Evolutionary conservation across 2,888 invertebrate species (phyloP).

Genomic region (Choristoneura rosaceana): DNA sequence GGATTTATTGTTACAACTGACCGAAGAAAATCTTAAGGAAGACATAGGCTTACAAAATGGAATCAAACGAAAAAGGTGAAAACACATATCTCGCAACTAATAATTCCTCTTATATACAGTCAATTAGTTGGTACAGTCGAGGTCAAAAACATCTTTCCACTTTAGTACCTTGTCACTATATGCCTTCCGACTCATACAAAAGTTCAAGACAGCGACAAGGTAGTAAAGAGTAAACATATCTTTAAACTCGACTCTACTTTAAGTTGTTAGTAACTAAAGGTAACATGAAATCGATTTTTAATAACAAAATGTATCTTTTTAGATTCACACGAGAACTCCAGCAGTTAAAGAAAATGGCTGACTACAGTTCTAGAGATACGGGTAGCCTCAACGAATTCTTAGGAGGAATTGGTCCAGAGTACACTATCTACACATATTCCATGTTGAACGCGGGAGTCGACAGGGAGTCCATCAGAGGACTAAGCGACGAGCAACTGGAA

Average conservation of each 20-base stretch:
- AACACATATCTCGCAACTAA: background rate
- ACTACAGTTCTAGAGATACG: constrained; percentile 97
- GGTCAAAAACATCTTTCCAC: too few relatives aligned
- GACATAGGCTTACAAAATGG: constrained; percentile 98
- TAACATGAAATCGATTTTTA: too few relatives aligned
- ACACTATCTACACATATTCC: constrained; percentile 98
- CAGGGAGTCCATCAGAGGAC: constrained; percentile 92
- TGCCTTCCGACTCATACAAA: too few relatives aligned
- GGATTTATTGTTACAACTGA: constrained; percentile 95
- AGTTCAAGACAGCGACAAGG: too few relatives aligned
- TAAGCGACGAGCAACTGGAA: constrained; percentile 96
- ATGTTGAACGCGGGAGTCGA: constrained; percentile 98
- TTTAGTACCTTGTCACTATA: too few relatives aligned
- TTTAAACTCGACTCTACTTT: too few relatives aligned
- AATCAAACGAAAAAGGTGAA: constrained; percentile 93
- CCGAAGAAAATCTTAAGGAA: constrained; percentile 95
- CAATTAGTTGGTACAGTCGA: too few relatives aligned
- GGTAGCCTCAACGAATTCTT: constrained; percentile 96
- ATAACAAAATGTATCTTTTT: constrained; percentile 49
- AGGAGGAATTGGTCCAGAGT: constrained; percentile 93
- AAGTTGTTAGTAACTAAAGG: background rate
- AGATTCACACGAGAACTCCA: constrained; percentile 97
- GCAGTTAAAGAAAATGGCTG: constrained; percentile 97
- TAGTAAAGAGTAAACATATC: too few relatives aligned
- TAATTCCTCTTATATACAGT: background rate